Conservation (phyloP, 2,797 vertebrate genomes). For the Peromyscus aztecus region DNA sequence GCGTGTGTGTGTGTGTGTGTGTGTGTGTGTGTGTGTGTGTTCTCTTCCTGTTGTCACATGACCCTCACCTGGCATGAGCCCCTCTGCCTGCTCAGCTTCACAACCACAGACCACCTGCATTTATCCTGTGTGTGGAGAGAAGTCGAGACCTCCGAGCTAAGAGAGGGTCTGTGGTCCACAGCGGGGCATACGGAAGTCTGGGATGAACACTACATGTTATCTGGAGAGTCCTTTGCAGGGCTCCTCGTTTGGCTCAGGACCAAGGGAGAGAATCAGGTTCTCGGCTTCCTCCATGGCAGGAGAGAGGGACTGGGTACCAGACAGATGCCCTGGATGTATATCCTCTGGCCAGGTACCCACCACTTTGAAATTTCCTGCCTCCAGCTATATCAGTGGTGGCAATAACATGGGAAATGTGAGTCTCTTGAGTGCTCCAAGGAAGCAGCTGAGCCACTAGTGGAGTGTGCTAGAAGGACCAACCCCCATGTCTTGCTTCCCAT, state of each 20-base stretch:
- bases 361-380: not conserved
- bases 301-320: not conserved
- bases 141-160: not conserved
- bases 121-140: not conserved
- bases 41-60: conserved; percentile 45
- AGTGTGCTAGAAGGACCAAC: not conserved
- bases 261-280: not conserved
- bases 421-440: not conserved
- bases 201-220: conserved; percentile 56
- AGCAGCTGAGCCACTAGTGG: rapidly evolving
- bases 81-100: conserved; percentile 76
- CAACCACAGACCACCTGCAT: conserved; percentile 73
- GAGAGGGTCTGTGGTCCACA: not conserved
- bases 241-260: not conserved
- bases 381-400: not conserved
- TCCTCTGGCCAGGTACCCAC: not conserved
- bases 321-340: not conserved
- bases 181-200: not conserved
- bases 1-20: not conserved
- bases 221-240: conserved; percentile 39
- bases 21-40: conserved; percentile 5
- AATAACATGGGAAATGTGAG: not conserved
- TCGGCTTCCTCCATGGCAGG: not conserved
- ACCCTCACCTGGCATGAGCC: not conserved
- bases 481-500: not conserved